Percentiles rank a stretch among this genome's conserved stretches.
phyloP scores from a whole-genome alignment of 2,888 invertebrate genomes.

The Cataglyphis livida region DNA sequence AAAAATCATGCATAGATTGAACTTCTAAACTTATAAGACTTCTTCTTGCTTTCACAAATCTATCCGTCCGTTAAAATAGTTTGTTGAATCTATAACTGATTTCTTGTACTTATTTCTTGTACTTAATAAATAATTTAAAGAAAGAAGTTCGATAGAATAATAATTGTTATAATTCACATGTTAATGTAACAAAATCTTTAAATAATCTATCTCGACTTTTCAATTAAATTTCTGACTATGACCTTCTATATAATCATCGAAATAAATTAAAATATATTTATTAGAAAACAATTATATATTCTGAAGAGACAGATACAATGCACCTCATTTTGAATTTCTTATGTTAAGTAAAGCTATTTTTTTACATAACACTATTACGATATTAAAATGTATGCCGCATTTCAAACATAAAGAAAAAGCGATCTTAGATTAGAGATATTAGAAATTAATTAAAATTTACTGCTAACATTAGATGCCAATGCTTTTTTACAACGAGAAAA shows the following conservation, averaged over 20 bases:
- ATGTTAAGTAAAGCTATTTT: neutral
- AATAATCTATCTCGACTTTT: constrained; percentile 6
- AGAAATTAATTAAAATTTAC: constrained; percentile 21
- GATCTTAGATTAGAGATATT: constrained; percentile 5
- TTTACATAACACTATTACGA: neutral
- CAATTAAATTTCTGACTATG: neutral
- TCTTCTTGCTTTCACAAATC: constrained; percentile 71
- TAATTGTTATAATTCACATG: neutral
- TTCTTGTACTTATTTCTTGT: neutral
- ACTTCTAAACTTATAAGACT: constrained; percentile 60
- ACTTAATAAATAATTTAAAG: constrained; percentile 13
- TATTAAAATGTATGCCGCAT: neutral
- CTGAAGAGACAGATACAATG: neutral
- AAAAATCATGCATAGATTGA: constrained; percentile 54
- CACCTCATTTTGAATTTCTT: neutral
- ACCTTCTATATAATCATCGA: neutral
- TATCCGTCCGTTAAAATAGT: constrained; percentile 75
- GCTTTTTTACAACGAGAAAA: constrained; percentile 28
- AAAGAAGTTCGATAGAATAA: neutral
- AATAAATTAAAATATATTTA: constrained; percentile 6
- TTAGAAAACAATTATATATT: constrained; percentile 8
- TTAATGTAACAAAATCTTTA: neutral
- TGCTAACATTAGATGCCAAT: constrained; percentile 34
- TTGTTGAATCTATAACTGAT: neutral
- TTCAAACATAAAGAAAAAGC: neutral